phyloP scores from a whole-genome alignment of 2,888 invertebrate genomes.

The Coremacera marginata region DNA sequence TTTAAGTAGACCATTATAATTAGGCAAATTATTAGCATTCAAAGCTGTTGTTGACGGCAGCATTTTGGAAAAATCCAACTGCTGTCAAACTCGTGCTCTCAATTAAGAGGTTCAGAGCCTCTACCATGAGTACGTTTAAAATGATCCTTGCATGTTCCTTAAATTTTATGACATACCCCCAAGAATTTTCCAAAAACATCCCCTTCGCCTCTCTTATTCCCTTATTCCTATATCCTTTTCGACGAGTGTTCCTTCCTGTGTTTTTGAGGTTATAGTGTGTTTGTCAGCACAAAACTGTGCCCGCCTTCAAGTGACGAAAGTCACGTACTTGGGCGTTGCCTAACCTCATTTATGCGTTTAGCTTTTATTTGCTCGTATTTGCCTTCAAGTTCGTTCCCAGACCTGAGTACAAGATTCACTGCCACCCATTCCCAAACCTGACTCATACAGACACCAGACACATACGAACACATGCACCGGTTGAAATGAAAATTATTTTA shows the following conservation, averaged over 20 bases:
- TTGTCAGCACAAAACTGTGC: conserved; percentile 41
- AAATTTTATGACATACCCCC: background rate
- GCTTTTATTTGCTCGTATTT: conserved; percentile 26
- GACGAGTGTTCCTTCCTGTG: background rate
- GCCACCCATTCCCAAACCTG: background rate
- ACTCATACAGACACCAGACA: background rate
- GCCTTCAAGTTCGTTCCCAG: background rate
- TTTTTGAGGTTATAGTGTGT: background rate
- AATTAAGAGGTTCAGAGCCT: no score
- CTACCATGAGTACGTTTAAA: no score
- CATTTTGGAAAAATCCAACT: no score
- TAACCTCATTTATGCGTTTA: conserved; percentile 44
- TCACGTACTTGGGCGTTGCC: conserved; percentile 67
- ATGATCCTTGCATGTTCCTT: no score
- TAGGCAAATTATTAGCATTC: no score
- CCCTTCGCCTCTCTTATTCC: background rate
- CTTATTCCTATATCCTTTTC: background rate
- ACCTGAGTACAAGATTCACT: no score
- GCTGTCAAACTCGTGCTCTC: no score
- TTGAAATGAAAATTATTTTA: conserved; percentile 34
- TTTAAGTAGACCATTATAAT: no score
- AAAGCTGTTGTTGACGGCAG: no score
- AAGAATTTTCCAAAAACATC: background rate
- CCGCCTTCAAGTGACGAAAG: conserved; percentile 64
- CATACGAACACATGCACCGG: conserved; percentile 21